phyloP scores from a whole-genome alignment of 2,888 invertebrate genomes.

The Drosophila acutilabella region DNA sequence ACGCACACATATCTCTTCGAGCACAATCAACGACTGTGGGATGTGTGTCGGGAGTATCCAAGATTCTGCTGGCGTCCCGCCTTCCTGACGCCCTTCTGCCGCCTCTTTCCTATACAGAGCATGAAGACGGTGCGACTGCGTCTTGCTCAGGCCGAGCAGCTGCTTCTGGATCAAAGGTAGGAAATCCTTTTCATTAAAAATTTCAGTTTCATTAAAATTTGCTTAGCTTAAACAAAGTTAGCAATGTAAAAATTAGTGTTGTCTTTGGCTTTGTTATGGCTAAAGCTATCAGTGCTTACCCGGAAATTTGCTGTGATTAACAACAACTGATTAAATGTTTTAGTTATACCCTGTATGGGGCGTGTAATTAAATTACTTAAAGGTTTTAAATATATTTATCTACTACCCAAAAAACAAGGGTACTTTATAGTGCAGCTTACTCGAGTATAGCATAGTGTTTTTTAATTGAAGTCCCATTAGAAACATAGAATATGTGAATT shows the following conservation, averaged over 20 bases:
- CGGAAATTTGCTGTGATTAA: too few relatives aligned
- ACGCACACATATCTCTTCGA: conserved; percentile 92
- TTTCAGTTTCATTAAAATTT: neutral
- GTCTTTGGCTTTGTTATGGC: too few relatives aligned
- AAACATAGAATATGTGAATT: too few relatives aligned
- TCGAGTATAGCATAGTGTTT: too few relatives aligned
- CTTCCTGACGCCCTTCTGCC: conserved; percentile 92
- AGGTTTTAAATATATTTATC: too few relatives aligned
- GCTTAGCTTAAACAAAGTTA: neutral
- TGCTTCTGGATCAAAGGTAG: conserved; percentile 90
- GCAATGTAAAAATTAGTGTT: neutral
- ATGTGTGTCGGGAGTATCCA: conserved; percentile 89
- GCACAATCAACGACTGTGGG: conserved; percentile 94
- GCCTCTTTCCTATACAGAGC: conserved; percentile 94
- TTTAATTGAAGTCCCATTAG: too few relatives aligned
- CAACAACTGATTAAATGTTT: too few relatives aligned
- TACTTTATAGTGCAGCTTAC: too few relatives aligned
- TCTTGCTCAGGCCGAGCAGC: conserved; percentile 89
- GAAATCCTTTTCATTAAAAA: conserved; percentile 55
- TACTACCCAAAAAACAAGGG: too few relatives aligned
- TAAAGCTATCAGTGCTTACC: too few relatives aligned
- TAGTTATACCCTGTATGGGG: too few relatives aligned
- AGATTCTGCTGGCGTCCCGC: conserved; percentile 89
- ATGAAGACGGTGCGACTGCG: conserved; percentile 94
- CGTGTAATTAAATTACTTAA: too few relatives aligned